Evolutionary conservation across 2,888 invertebrate genomes (phyloP).

Genomic region (Cyaniris semiargus): DNA sequence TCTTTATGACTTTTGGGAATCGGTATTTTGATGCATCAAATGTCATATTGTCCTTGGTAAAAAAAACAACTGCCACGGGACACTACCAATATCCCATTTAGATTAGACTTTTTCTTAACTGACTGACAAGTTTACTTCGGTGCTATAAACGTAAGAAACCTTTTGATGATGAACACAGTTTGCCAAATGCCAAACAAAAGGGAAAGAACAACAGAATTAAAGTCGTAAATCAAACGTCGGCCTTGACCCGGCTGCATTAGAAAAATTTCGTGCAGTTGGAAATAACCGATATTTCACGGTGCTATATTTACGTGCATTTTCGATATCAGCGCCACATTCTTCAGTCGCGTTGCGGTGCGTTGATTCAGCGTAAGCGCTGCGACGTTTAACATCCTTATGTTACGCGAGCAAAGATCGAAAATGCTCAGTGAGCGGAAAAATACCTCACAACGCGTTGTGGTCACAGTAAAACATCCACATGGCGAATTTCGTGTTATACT

Average conservation of each 20-base stretch:
- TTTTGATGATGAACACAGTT: background rate
- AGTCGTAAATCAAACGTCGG: conserved; percentile 22
- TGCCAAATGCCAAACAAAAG: conserved; percentile 19
- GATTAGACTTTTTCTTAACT: too few relatives aligned
- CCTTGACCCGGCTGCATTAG: conserved; percentile 28
- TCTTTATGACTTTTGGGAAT: too few relatives aligned
- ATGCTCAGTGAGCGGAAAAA: too few relatives aligned
- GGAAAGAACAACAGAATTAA: conserved; percentile 20
- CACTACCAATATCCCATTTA: too few relatives aligned
- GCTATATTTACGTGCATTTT: background rate
- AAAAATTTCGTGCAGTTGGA: conserved; percentile 26
- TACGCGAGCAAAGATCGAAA: too few relatives aligned
- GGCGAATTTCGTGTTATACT: too few relatives aligned
- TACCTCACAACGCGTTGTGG: too few relatives aligned
- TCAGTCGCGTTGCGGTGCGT: background rate
- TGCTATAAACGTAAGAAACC: background rate
- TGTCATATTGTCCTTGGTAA: too few relatives aligned
- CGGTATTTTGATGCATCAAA: too few relatives aligned
- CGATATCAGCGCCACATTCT: background rate
- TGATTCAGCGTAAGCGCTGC: background rate
- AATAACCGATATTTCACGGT: background rate
- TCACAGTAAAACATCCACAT: too few relatives aligned
- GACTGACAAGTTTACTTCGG: too few relatives aligned
- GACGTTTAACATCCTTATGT: background rate
- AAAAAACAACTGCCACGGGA: too few relatives aligned